phyloP scores from a whole-genome alignment of 2,113 vertebrate genomes.

The Neotoma lepida region DNA sequence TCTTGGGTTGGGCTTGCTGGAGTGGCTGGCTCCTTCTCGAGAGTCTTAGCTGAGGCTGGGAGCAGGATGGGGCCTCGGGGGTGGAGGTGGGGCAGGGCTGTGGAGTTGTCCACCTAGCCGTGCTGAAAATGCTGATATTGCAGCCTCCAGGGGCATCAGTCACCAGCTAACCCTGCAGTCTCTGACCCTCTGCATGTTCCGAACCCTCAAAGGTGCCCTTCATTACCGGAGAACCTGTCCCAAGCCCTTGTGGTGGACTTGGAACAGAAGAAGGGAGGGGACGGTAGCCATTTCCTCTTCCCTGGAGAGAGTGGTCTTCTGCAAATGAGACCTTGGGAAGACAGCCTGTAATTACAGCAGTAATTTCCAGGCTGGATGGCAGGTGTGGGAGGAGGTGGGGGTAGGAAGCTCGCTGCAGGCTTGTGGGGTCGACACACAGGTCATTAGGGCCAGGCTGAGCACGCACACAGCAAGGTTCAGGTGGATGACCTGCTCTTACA shows the following conservation, averaged over 20 bases:
- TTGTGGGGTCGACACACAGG: not conserved
- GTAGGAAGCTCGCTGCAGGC: not conserved
- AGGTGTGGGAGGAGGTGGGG: not conserved
- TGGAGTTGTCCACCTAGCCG: not conserved
- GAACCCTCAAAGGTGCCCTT: not conserved
- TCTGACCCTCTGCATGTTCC: no score
- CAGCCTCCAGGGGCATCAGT: not conserved
- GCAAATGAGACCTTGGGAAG: not conserved
- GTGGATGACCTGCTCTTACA: not conserved
- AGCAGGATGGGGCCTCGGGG: no score
- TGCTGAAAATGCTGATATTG: not conserved
- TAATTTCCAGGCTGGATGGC: not conserved
- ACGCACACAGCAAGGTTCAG: not conserved
- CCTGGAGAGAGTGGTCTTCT: not conserved
- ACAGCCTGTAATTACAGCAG: not conserved
- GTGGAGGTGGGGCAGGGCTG: accelerated
- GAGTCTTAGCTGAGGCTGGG: no score
- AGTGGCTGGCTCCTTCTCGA: not conserved
- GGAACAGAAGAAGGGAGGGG: not conserved
- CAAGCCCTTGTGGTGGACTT: accelerated
- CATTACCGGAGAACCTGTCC: not conserved
- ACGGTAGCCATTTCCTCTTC: not conserved
- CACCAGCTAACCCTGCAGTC: not conserved
- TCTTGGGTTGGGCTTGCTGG: not conserved
- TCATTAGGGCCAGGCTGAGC: not conserved